These are phyloP conservation scores for Drosophila micromelanica DNA, from an alignment of 1,140 invertebrate species.

Conservation along the genomic window DNA sequence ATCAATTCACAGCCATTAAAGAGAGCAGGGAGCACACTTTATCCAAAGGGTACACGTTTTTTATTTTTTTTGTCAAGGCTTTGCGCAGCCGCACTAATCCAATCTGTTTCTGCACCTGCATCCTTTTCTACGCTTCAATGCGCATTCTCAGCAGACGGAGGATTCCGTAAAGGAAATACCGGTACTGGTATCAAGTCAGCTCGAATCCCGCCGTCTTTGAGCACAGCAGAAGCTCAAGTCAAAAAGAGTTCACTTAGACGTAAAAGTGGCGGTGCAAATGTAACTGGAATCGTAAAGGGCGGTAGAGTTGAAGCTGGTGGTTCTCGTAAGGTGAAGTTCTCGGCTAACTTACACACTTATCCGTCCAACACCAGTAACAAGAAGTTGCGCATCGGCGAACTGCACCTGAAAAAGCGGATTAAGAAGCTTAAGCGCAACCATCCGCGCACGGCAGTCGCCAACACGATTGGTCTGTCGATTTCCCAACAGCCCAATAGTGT, in stretches of 20 bases:
- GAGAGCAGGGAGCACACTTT: slow-evolving; percentile 14
- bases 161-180: slow-evolving; percentile 5
- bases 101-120: slow-evolving; percentile 28
- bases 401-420: slow-evolving; percentile 47
- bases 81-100: slow-evolving; percentile 50
- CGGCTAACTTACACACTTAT: slow-evolving; percentile 53
- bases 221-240: slow-evolving; percentile 6
- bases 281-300: slow-evolving; percentile 4
- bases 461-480: slow-evolving; percentile 7
- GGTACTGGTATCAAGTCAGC: slow-evolving; percentile 29
- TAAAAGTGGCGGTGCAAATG: slow-evolving; percentile 23
- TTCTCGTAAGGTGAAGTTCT: slow-evolving; percentile 62
- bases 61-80: slow-evolving; percentile 25
- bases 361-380: slow-evolving; percentile 28
- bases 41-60: slow-evolving; percentile 53
- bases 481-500: not conserved
- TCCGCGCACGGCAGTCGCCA: slow-evolving; percentile 25
- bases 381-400: slow-evolving; percentile 50
- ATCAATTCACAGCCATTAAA: not conserved
- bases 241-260: slow-evolving; percentile 60
- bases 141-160: slow-evolving; percentile 28
- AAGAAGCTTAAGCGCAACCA: slow-evolving; percentile 59
- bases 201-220: slow-evolving; percentile 16
- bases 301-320: slow-evolving; percentile 5
- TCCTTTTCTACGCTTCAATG: slow-evolving; percentile 24